Conservation (phyloP, 2,113 vertebrate genomes). For the Macquaria australasica region DNA sequence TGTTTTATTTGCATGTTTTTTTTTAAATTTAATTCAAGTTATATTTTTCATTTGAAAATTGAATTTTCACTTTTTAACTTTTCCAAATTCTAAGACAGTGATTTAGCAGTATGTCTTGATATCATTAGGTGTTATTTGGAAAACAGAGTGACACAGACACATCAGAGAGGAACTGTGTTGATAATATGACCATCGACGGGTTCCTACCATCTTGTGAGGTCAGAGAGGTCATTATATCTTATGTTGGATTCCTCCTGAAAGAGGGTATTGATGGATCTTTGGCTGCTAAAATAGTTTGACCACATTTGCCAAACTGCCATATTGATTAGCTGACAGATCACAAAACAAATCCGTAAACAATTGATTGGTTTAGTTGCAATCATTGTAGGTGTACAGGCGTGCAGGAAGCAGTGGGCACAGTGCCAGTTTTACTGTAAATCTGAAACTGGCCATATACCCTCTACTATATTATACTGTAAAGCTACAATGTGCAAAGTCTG, state of each 20-base stretch:
- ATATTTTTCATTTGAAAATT: background rate
- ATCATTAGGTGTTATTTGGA: too few relatives aligned
- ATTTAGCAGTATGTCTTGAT: background rate
- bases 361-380: background rate
- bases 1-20: background rate
- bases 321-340: conserved; percentile 8
- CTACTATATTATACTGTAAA: background rate
- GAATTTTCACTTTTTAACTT: background rate
- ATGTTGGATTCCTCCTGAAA: background rate
- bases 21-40: background rate
- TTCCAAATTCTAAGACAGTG: background rate
- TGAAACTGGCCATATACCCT: background rate
- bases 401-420: background rate
- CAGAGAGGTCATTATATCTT: background rate
- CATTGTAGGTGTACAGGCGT: background rate
- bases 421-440: background rate
- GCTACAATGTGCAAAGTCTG: background rate
- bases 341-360: background rate
- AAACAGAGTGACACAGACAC: background rate
- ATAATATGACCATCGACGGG: background rate
- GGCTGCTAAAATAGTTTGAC: background rate
- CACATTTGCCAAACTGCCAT: background rate
- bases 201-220: background rate
- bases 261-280: background rate
- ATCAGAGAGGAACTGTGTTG: background rate